Conservation (phyloP, 2,797 vertebrate species). For the Taeniopygia guttata region DNA sequence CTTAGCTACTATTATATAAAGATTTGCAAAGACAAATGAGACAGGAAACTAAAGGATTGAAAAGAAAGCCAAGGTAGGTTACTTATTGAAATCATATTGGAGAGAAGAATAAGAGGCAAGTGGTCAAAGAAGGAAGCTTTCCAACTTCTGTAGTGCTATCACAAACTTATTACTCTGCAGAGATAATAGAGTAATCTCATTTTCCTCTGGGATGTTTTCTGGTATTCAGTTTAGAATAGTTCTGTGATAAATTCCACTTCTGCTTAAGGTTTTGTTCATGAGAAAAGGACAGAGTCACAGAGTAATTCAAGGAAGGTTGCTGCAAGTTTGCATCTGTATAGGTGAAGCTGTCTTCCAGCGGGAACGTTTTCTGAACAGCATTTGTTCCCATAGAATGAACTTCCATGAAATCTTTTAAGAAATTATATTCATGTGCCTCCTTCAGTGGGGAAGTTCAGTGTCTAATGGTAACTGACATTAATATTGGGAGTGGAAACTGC, state of each 20-base stretch:
- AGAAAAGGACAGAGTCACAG: not conserved
- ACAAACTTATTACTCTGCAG: not conserved
- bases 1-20: not conserved
- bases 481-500: not conserved
- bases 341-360: not conserved
- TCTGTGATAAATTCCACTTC: not conserved
- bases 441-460: not conserved
- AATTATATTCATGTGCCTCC: not conserved
- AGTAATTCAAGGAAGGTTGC: not conserved
- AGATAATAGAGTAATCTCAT: not conserved
- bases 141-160: not conserved
- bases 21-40: constrained; percentile 59
- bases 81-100: not conserved
- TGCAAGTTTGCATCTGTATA: not conserved
- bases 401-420: not conserved
- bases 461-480: not conserved
- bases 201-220: not conserved
- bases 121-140: not conserved
- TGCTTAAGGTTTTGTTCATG: not conserved
- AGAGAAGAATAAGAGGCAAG: not conserved
- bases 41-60: constrained; percentile 51
- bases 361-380: not conserved
- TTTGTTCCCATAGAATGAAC: not conserved
- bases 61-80: constrained; percentile 1
- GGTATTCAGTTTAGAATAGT: not conserved